A percentile compares a stretch with the other conserved stretches of the same genome.
phyloP scores from a whole-genome alignment of 2,113 vertebrate species.

The Sula dactylatra region DNA sequence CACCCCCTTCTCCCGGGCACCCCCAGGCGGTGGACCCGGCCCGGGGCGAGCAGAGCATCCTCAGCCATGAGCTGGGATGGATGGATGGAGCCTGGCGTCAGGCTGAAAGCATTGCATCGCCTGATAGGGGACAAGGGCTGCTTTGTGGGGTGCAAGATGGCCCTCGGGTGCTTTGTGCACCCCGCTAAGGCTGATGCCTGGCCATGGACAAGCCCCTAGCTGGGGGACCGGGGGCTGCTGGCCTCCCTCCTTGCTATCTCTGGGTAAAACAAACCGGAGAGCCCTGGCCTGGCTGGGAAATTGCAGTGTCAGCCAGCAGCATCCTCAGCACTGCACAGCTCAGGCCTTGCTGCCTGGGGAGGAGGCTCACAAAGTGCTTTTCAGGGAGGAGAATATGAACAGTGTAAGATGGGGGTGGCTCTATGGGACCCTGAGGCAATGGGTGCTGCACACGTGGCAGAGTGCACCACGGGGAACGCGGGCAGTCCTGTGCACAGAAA shows the following conservation, averaged over 20 bases:
- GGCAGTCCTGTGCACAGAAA: background rate
- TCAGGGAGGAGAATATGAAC: background rate
- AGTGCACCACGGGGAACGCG: too few relatives aligned
- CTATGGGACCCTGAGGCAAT: background rate
- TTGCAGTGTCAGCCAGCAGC: background rate
- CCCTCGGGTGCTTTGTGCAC: background rate
- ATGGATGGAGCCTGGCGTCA: accelerated
- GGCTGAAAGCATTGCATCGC: background rate
- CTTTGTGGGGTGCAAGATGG: background rate
- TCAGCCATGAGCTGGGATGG: background rate
- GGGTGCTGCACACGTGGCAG: background rate
- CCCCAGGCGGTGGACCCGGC: accelerated
- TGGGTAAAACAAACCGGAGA: background rate
- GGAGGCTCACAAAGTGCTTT: background rate
- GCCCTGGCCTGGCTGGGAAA: background rate
- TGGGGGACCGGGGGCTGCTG: background rate
- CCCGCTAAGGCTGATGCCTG: background rate
- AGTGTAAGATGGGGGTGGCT: background rate
- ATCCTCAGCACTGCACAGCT: accelerated
- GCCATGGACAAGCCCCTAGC: background rate
- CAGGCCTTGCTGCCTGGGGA: accelerated
- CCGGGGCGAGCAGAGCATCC: accelerated
- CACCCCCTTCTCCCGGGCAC: too few relatives aligned
- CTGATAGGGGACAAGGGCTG: background rate
- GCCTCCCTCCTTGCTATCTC: background rate